These are phyloP conservation scores for Globicephala melas DNA, from an alignment of 2,113 vertebrate species.

Conservation along the genomic window DNA sequence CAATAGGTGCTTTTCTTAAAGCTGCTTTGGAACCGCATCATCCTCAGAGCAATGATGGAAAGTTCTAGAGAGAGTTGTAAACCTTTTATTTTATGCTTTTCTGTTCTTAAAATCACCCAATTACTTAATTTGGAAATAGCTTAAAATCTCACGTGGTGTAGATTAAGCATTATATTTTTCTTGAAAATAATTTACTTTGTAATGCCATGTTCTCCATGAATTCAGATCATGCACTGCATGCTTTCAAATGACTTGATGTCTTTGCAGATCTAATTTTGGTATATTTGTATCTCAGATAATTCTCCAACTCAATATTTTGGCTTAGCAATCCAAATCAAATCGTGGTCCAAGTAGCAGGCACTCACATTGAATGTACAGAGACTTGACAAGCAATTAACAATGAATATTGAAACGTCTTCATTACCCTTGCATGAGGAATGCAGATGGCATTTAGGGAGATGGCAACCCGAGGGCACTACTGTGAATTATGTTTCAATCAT, in stretches of 20 bases:
- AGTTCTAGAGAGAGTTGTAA: constrained; percentile 11
- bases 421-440: constrained; percentile 70
- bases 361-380: constrained; percentile 67
- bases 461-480: constrained; percentile 55
- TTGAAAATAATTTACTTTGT: constrained; percentile 57
- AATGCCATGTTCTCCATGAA: constrained; percentile 39
- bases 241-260: constrained; percentile 60
- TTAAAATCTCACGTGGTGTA: constrained; percentile 22
- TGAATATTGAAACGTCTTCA: constrained; percentile 73
- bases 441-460: constrained; percentile 61
- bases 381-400: constrained; percentile 73
- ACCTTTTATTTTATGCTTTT: background rate
- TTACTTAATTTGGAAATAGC: constrained; percentile 48
- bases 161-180: constrained; percentile 37
- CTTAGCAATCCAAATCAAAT: constrained; percentile 72
- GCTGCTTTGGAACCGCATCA: background rate
- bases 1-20: constrained; percentile 23
- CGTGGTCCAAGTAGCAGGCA: constrained; percentile 72
- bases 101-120: constrained; percentile 5
- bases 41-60: background rate
- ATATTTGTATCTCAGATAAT: constrained; percentile 75
- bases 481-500: constrained; percentile 40
- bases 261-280: constrained; percentile 71
- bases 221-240: constrained; percentile 39
- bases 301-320: constrained; percentile 75